Conservation (phyloP, 1,140 invertebrate genomes). For the Euura lappo region DNA sequence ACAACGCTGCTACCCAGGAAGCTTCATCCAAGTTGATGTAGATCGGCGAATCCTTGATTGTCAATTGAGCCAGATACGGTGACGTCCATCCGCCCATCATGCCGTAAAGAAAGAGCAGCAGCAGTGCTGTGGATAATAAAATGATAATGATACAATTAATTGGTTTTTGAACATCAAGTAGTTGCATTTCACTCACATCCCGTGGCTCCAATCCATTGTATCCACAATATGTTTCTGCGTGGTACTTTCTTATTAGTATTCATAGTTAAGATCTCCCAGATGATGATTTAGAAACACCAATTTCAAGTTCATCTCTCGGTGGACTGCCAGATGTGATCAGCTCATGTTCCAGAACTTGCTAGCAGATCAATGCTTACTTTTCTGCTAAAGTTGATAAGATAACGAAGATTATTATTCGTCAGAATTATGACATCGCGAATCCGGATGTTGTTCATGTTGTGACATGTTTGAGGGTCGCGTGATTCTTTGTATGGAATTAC, state of each 20-base stretch:
- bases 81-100: conserved; percentile 54
- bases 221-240: not conserved
- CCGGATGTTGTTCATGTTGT: too few relatives aligned
- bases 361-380: too few relatives aligned
- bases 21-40: conserved; percentile 45
- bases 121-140: conserved; percentile 36
- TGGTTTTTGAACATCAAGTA: too few relatives aligned
- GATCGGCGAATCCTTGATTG: conserved; percentile 29
- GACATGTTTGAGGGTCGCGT: too few relatives aligned
- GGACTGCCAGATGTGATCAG: not conserved
- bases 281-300: too few relatives aligned
- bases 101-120: conserved; percentile 46
- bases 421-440: too few relatives aligned
- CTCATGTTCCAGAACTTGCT: not conserved
- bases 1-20: conserved; percentile 54
- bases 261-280: too few relatives aligned
- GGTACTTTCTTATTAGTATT: not conserved
- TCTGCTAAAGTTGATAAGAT: too few relatives aligned
- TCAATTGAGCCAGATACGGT: conserved; percentile 55
- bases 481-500: too few relatives aligned
- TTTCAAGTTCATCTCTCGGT: not conserved
- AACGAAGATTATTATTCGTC: too few relatives aligned
- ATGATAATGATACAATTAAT: too few relatives aligned
- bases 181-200: not conserved
- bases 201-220: not conserved